Base-by-base conservation (phyloP, 1,140 invertebrate genomes). In the Heliothis virescens region DNA sequence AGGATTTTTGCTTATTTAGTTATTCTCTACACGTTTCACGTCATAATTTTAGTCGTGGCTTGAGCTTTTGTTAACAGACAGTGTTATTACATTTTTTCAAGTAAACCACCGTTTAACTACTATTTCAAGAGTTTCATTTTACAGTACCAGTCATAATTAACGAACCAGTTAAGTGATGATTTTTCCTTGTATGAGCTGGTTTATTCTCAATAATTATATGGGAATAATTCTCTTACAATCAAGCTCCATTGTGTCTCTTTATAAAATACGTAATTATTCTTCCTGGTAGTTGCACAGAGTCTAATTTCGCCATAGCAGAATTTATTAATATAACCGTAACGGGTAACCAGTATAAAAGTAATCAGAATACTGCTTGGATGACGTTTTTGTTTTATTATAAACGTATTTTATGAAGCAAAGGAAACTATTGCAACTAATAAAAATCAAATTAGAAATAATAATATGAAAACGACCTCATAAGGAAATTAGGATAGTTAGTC, bases 171-270 rank as follows among this genome's bases (percentile, higher is more conserved):
- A 21, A 59, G 21, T 29, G 21, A 60, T 60, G 57, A 60, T 60
- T 60, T 57, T 60, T 60, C 57, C 57, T 60, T 60, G 21, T 60
- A 60, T 60, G 57, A 60, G 15, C 21, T 29, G 13, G 21, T 60
- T 60, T 26, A 60, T 60, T 26, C 57, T 60, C 21, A 60, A 60
- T 60, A 60, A 60, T 60, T 60, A 60, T 26, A 60, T 18, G 26
- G 57, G 57, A 60, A 60, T 60, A 29, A 57, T 57, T 26, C 57
- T 21, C 57, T 60, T 60, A 60, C 57, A 60, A 26, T 60, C 57
- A 60, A 60, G 57, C 11, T 13, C 13, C 57, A 60, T 60, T 60
- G 21, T 60, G 11, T 59, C 13, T 13, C 26, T 57, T 21, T 60
- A 29, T 13, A 60, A 13, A 60, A 60, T 60, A 26, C 18, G 3